phyloP scores from a whole-genome alignment of 2,797 vertebrate species.

The Oreortyx pictus region DNA sequence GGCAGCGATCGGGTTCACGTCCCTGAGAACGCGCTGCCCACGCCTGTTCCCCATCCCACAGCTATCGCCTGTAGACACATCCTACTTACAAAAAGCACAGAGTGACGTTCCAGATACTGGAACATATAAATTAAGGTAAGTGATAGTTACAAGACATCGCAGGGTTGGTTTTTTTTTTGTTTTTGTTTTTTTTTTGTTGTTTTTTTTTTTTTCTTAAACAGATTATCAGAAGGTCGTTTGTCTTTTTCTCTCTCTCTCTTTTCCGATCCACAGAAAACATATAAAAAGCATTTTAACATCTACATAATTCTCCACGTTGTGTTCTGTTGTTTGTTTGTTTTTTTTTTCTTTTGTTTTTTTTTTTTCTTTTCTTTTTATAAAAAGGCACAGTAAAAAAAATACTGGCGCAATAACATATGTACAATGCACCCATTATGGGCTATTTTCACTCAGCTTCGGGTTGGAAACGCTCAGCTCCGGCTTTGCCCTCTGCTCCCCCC shows the following conservation, averaged over 20 bases:
- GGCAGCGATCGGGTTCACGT: conserved; percentile 86
- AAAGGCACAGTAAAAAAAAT: conserved; percentile 90
- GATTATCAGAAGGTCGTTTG: conserved; percentile 73
- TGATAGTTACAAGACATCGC: conserved; percentile 77
- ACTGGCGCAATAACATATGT: conserved; percentile 88
- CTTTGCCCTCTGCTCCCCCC: background rate
- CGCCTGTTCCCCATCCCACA: conserved; percentile 65
- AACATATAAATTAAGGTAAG: conserved; percentile 86
- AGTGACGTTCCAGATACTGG: conserved; percentile 90
- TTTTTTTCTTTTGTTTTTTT: no score
- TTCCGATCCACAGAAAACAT: conserved; percentile 86
- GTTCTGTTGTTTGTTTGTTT: background rate
- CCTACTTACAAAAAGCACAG: conserved; percentile 46
- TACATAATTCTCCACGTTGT: conserved; percentile 69
- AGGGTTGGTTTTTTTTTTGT: background rate
- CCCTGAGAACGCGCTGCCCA: conserved; percentile 90
- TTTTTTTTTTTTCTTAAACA: conserved; percentile 74
- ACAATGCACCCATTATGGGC: conserved; percentile 95
- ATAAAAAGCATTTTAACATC: conserved; percentile 71
- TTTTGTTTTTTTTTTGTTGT: conserved; percentile 54
- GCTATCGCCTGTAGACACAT: conserved; percentile 63
- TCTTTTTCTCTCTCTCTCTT: conserved; percentile 18
- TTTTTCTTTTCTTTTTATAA: background rate
- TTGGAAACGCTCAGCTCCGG: conserved; percentile 55
- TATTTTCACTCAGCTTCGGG: conserved; percentile 77